Base-by-base conservation (phyloP, 2,888 invertebrate species). In the Aplocera efformata region DNA sequence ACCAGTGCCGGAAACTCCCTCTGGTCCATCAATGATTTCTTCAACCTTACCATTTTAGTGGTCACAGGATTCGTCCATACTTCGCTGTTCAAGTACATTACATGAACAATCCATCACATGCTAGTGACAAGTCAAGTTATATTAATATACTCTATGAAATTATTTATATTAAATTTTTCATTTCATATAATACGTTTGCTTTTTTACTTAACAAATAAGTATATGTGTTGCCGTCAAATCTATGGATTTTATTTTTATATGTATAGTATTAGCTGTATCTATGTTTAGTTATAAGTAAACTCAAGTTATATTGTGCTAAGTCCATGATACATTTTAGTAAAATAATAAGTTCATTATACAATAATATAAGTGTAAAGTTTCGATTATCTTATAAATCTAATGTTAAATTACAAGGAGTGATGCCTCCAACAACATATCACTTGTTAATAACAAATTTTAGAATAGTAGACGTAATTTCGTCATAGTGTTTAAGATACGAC, bases 381-480 rank as follows among this genome's bases (percentile, higher is more conserved):
- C 44, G 70, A 78, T 75, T 68, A 68, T 78, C 77, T 74, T 66
- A 63, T 58, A 67, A 72, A 76, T 72, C 71, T 77, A 79, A 78
- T 68, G 63, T 72, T 65, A 72, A 71, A 79, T 67, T 75, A 74
- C 76, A 79, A 59, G 78, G 83, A 83, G 86, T 81, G 79, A 78
- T 84, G 65, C 59, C 85, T 86, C 84, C 80, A 76, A 63, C 81
- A 73, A 88, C 88, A 88, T 88, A 88, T 88, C 88, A 88, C 83
- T 86, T 86, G 86, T 85, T 85, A 85, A 76, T 84, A 85, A 85
- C 70, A 82, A 81, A 83, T 77, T 81, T 76, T 80, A 84, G 79
- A 69, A 77, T 60, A 60, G 72, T 84, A 81, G 80, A 58, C 51
- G 68, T 84, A 84, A 82, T 77, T 83, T 79, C 67, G 74, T 82